These are phyloP conservation scores for Jordanella pulchra DNA, from an alignment of 2,797 vertebrate genomes.

Conservation along the genomic window DNA sequence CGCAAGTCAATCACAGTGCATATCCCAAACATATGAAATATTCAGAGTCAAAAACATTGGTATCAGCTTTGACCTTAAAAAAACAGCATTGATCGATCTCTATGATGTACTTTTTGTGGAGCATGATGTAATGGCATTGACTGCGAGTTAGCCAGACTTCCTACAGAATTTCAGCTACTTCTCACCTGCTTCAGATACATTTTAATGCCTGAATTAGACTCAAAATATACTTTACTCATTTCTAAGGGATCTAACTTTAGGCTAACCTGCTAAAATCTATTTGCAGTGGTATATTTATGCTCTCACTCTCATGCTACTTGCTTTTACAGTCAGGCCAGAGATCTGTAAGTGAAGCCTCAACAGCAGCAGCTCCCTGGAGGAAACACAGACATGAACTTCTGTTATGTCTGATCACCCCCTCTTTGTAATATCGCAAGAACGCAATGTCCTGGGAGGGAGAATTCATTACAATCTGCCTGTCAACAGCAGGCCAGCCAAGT, in stretches of 20 bases:
- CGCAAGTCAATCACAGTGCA: too few species aligned
- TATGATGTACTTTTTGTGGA: not conserved
- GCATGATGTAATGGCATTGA: not conserved
- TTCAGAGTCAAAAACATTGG: too few species aligned
- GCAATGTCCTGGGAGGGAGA: constrained; percentile 55
- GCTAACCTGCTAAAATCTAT: not conserved
- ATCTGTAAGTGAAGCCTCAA: constrained; percentile 19
- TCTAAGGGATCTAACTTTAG: not conserved
- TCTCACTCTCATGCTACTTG: constrained; percentile 11
- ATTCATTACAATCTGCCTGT: constrained; percentile 63
- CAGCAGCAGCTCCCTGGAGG: constrained; percentile 31
- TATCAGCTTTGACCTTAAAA: too few species aligned
- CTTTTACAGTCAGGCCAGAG: constrained; percentile 19
- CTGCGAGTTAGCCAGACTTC: not conserved
- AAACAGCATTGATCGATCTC: too few species aligned
- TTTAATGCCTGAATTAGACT: too few species aligned
- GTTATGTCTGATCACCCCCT: constrained; percentile 59
- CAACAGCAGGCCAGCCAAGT: constrained; percentile 59
- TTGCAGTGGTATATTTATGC: not conserved
- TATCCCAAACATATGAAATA: too few species aligned
- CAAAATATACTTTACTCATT: not conserved
- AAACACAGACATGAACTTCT: constrained; percentile 45
- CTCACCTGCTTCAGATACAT: not conserved
- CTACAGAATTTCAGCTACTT: not conserved
- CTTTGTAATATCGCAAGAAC: constrained; percentile 57